Base-by-base conservation (phyloP, 2,113 vertebrate species). In the Myodes glareolus region DNA sequence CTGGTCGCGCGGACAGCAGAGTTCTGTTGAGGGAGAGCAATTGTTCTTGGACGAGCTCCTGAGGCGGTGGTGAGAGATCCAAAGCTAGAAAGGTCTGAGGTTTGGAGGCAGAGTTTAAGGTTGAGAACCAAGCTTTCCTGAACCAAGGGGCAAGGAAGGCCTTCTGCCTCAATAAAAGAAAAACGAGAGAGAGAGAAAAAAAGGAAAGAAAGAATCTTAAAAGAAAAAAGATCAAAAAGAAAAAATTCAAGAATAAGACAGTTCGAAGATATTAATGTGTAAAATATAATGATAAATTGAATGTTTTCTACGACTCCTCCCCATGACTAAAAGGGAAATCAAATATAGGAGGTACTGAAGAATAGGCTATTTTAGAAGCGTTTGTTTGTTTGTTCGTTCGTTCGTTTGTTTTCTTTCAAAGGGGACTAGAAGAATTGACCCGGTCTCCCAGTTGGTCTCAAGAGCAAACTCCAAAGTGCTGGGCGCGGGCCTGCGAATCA, bases 51-150 rank as follows among this genome's bases (percentile, higher is more conserved):
- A 61, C 55, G 31, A 73, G 73, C 89, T 86, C 58, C 0, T 39
- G 92, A 7, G 17, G 87, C 21, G 92, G 61, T 76, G 92, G 95
- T 81, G 88, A 95, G 88, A 81, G 80, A 31, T 94, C 52, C 50
- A 55, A 76, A 91, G 67, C 67, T 89, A 80, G 5, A 93, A 90
- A 92, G 86, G 76, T 90, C 92, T 95, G 84, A 65, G 73, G 76
- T 75, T 94, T 86, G 92, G 76, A 87, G 95, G 84, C 93, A 95
- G 89, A 94, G 96, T 96, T 94, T 96, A 45, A 27, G 77, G 70
- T 39, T 21, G 70, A 90, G 81, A 90, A n/a, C 47, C 85, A 72
- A 84, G 76, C 16, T 50, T 5, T 16, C 75, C 80, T 29, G 39
- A 85, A 73, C 45, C 29, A 42, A 47, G 70, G 65, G 67, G 50